Base-by-base conservation (phyloP, 2,113 vertebrate genomes). In the Gopherus flavomarginatus region DNA sequence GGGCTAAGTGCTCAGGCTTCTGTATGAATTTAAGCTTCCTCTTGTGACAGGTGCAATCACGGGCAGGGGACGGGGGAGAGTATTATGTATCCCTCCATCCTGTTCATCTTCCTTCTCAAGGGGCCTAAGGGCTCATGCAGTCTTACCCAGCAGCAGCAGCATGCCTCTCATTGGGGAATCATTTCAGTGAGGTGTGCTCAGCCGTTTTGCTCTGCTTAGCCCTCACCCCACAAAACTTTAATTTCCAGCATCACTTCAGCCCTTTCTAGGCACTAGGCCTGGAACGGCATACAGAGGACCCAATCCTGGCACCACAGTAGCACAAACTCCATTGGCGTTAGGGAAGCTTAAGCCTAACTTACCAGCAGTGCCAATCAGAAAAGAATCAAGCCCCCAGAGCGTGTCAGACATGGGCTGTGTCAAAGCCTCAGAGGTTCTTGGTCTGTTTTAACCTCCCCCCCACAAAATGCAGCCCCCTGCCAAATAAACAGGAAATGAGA, bases 401-500 rank as follows among this genome's bases (percentile, higher is more conserved):
- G 26, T 4, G 52, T 3, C 2, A 4, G 44, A 27, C 1, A 6
- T 0, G 0, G 82, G 89, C 87, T 38, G 35, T 2, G 0, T 0
- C 5, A 81, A 35, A 52, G 52, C 77, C 54, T 38, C 24, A 6
- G 6, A 82, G 75, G 42, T 47, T 47, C 44, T 78, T 47, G 9
- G 11, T 1, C 29, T 5, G 10, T 29, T 26, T 57, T 29, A 0
- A 47, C 47, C n/a, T 11, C 52, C 62, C 86, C 8, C 31, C 56
- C 22, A 10, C 24, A 4, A 26, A 90, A 59, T 52, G 2, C 89
- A 69, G 22, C 24, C 1, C 42, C 52, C 35, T 7, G n/a, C 47
- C 80, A 6, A 3, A 69, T 62, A 62, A 44, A 57, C 10, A 17
- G 27, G 5, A 86, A 2, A 56, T 81, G 83, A 65, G 90, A 65